Percentiles rank a stretch among this genome's conserved stretches.
Evolutionary conservation across 2,888 invertebrate genomes (phyloP).

Genomic region (Ariolimax columbianus): DNA sequence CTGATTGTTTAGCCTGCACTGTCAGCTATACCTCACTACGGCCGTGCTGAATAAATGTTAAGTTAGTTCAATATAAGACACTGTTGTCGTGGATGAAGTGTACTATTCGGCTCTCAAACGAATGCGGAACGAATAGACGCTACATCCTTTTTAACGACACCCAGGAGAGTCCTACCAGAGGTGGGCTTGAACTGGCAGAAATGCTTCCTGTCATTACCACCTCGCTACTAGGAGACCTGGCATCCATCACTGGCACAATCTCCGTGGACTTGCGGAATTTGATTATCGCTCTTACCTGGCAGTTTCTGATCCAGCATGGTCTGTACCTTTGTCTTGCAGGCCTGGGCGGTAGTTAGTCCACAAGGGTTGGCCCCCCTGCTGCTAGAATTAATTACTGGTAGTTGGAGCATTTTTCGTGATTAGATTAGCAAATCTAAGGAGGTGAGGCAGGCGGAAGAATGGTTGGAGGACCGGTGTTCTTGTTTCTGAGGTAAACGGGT

Average conservation of each 20-base stretch:
- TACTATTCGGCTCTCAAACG: no score
- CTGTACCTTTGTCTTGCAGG: slow-evolving; percentile 16
- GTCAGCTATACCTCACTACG: no score
- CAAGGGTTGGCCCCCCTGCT: slow-evolving; percentile 3
- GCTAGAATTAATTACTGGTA: slow-evolving; percentile 25
- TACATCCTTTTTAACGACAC: no score
- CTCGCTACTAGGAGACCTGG: slow-evolving; percentile 8
- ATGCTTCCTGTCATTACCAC: slow-evolving; percentile 22
- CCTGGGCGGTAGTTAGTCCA: not conserved
- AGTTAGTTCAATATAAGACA: no score
- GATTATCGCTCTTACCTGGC: slow-evolving; percentile 32
- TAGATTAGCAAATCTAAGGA: slow-evolving; percentile 2
- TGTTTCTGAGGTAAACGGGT: not conserved
- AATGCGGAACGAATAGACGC: no score
- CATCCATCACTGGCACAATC: slow-evolving; percentile 37
- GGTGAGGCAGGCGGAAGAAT: not conserved
- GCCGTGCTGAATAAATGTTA: no score
- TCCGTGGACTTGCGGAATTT: slow-evolving; percentile 25
- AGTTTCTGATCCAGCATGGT: not conserved
- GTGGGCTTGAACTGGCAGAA: no score
- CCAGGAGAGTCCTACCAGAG: no score
- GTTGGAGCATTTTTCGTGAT: slow-evolving; percentile 1
- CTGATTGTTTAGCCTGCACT: no score
- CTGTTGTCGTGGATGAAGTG: no score
- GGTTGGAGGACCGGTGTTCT: not conserved